A percentile compares a stretch with the other conserved stretches of the same genome.
These are phyloP conservation scores for Cynocephalus volans DNA, from an alignment of 2,113 vertebrate genomes.

Conservation along the genomic window DNA sequence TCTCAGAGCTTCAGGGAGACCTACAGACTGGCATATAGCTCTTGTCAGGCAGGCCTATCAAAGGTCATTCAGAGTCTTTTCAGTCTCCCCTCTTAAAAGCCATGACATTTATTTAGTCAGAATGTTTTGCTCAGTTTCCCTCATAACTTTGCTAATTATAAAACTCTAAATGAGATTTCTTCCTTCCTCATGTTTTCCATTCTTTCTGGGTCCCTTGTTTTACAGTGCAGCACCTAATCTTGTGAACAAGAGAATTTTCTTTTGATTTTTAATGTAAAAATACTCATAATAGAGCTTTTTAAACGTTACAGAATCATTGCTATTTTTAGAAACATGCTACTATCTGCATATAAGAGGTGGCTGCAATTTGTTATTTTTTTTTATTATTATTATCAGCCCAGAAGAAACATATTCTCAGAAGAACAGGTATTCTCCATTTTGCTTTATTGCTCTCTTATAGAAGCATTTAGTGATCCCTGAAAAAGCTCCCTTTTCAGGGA, in stretches of 20 bases:
- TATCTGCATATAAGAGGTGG: background rate
- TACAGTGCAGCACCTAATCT: background rate
- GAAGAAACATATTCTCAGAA: background rate
- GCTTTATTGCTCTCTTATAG: background rate
- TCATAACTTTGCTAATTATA: background rate
- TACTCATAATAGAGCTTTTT: background rate
- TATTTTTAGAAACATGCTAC: background rate
- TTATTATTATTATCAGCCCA: background rate
- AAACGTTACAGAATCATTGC: background rate
- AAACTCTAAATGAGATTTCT: background rate
- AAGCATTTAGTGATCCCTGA: background rate
- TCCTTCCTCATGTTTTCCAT: background rate
- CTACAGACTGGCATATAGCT: background rate
- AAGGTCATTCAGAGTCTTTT: background rate
- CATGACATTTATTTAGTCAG: background rate
- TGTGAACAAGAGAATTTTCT: background rate
- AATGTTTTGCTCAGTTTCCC: background rate
- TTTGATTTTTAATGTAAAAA: background rate
- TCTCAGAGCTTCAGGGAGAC: background rate
- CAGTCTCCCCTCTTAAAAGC: background rate
- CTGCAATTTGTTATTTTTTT: background rate
- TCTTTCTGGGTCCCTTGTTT: background rate
- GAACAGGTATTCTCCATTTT: background rate
- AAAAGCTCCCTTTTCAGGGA: background rate
- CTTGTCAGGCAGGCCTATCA: background rate